Percentiles rank a stretch among this genome's conserved stretches.
These are phyloP conservation scores for Redunca redunca DNA, from an alignment of 2,113 vertebrate species.

Conservation along the genomic window DNA sequence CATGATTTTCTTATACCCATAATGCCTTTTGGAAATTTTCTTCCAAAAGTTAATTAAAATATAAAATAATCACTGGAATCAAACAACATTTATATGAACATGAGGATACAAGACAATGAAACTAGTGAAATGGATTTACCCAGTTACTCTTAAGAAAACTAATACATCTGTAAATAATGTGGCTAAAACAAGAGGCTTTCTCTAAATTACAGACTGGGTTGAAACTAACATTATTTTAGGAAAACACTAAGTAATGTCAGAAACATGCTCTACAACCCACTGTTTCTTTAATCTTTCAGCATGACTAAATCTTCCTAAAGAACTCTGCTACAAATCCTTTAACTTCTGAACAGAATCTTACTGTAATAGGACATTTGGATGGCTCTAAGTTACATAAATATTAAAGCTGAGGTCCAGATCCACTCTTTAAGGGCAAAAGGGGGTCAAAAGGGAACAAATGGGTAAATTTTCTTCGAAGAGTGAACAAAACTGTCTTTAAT, in stretches of 20 bases:
- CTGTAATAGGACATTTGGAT: background rate
- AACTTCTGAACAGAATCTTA: slow-evolving; percentile 24
- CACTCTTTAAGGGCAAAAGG: background rate
- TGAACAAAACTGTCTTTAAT: background rate
- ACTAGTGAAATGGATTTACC: background rate
- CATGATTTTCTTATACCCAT: background rate
- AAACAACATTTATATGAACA: background rate
- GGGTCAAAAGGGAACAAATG: background rate
- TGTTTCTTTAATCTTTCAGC: slow-evolving; percentile 20
- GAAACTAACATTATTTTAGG: slow-evolving; percentile 8
- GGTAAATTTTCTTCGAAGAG: background rate
- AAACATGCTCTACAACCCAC: background rate
- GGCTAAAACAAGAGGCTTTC: background rate
- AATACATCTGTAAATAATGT: background rate
- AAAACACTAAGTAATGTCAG: slow-evolving; percentile 7
- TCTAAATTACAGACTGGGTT: background rate
- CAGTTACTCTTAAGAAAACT: slow-evolving; percentile 5
- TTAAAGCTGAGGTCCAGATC: background rate
- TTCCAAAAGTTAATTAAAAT: slow-evolving; percentile 6
- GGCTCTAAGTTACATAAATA: background rate
- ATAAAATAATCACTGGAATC: background rate
- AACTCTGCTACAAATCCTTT: background rate
- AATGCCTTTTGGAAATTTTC: background rate
- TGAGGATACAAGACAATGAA: background rate
- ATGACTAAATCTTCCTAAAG: slow-evolving; percentile 7